These are phyloP conservation scores for Brachyrhaphis roseni DNA, from an alignment of 2,797 vertebrate species.

Conservation along the genomic window DNA sequence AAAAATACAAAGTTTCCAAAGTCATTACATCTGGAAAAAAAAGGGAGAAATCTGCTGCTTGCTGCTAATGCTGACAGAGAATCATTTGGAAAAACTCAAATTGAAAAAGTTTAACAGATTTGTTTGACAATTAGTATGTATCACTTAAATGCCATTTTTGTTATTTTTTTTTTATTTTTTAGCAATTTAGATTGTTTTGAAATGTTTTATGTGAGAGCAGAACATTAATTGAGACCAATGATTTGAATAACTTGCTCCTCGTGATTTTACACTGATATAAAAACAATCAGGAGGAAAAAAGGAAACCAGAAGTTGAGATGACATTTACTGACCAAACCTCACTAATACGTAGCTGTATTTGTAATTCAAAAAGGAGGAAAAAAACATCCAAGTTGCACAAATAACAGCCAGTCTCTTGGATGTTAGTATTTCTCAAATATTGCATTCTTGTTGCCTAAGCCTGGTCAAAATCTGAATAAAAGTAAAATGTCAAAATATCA, in stretches of 20 bases:
- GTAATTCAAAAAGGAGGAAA: neutral
- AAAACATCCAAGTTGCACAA: neutral
- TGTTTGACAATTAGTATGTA: conserved; percentile 23
- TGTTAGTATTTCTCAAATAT: neutral
- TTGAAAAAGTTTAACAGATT: conserved; percentile 52
- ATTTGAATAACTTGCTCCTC: neutral
- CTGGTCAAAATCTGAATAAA: neutral
- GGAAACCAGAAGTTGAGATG: neutral
- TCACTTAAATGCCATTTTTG: conserved; percentile 30
- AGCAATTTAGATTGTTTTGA: neutral
- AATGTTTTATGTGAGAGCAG: neutral
- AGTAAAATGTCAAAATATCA: neutral
- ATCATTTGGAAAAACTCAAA: conserved; percentile 41
- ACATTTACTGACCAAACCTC: neutral
- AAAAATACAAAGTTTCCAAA: conserved; percentile 22
- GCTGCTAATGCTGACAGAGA: conserved; percentile 58
- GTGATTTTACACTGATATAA: neutral
- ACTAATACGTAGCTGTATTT: neutral
- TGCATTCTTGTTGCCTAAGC: conserved; percentile 3
- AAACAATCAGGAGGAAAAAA: neutral
- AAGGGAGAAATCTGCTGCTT: neutral
- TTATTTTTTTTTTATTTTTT: no score
- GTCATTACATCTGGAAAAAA: conserved; percentile 53
- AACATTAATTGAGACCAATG: neutral
- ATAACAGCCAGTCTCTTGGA: neutral